Evolutionary conservation across 2,888 invertebrate species (phyloP).

Genomic region (Seira sanloemensis): DNA sequence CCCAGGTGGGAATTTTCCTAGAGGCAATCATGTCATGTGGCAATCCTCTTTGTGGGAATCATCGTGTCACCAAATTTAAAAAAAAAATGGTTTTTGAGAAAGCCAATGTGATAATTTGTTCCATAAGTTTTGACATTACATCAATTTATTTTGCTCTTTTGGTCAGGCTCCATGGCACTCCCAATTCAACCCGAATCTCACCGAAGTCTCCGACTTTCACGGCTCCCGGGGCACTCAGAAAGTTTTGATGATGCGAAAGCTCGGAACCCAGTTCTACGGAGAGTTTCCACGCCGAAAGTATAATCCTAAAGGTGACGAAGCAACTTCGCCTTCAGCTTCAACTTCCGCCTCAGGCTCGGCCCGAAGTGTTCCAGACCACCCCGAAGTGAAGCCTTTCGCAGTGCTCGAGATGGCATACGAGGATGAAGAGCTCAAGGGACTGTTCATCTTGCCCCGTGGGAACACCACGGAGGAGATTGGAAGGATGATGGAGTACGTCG

Average conservation of each 20-base stretch:
- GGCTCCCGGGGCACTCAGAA: constrained; percentile 20
- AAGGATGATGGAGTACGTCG: constrained; percentile 12
- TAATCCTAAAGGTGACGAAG: not conserved
- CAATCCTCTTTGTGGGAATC: not conserved
- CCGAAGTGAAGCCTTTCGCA: not conserved
- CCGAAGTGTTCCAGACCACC: no score
- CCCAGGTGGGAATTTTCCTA: no score
- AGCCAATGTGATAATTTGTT: not conserved
- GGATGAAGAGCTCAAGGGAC: not conserved
- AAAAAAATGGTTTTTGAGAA: not conserved
- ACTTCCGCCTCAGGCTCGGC: no score
- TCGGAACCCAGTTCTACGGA: not conserved
- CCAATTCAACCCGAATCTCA: constrained; percentile 17
- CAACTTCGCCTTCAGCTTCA: no score
- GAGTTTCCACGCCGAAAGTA: constrained; percentile 11
- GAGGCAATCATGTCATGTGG: no score
- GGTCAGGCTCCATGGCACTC: constrained; percentile 24
- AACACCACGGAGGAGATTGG: constrained; percentile 9
- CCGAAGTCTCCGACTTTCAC: constrained; percentile 15
- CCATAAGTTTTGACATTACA: no score
- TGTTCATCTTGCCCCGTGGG: constrained; percentile 20
- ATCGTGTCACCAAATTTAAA: no score
- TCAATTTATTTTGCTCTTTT: no score
- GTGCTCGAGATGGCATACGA: constrained; percentile 38
- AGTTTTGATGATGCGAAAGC: constrained; percentile 39